Evolutionary conservation across 2,888 invertebrate genomes (phyloP).

Genomic region (Venustoraphidia nigricollis): DNA sequence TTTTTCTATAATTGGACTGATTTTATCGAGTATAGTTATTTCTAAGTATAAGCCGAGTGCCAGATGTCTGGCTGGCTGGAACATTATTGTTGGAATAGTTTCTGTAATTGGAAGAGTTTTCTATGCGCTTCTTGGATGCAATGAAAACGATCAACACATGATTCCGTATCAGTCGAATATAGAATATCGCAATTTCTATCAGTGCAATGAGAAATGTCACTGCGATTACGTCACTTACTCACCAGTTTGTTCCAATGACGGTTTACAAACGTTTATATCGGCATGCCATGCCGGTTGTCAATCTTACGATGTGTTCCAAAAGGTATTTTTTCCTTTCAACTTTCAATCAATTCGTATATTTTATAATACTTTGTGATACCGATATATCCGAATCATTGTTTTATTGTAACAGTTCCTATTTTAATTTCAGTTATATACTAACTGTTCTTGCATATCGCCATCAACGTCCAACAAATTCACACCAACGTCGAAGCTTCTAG

Average conservation of each 20-base stretch:
- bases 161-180: constrained; percentile 25
- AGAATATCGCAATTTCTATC: constrained; percentile 27
- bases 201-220: constrained; percentile 47
- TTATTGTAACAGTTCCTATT: too few relatives aligned
- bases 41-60: constrained; percentile 50
- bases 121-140: constrained; percentile 51
- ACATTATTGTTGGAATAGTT: constrained; percentile 45
- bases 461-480: constrained; percentile 11
- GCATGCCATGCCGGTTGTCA: constrained; percentile 69
- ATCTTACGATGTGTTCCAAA: constrained; percentile 5
- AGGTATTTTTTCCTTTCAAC: too few relatives aligned
- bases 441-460: constrained; percentile 31
- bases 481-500: constrained; percentile 7
- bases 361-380: too few relatives aligned
- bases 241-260: constrained; percentile 52
- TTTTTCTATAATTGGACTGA: constrained; percentile 51
- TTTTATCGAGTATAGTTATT: constrained; percentile 49
- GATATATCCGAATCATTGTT: too few relatives aligned
- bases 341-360: too few relatives aligned
- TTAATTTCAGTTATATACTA: constrained; percentile 24
- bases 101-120: constrained; percentile 45
- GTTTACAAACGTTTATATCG: constrained; percentile 50
- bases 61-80: constrained; percentile 51
- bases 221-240: constrained; percentile 59
- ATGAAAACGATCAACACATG: constrained; percentile 38